These are phyloP conservation scores for Athripsodes cinereus DNA, from an alignment of 2,888 invertebrate genomes.

Conservation along the genomic window DNA sequence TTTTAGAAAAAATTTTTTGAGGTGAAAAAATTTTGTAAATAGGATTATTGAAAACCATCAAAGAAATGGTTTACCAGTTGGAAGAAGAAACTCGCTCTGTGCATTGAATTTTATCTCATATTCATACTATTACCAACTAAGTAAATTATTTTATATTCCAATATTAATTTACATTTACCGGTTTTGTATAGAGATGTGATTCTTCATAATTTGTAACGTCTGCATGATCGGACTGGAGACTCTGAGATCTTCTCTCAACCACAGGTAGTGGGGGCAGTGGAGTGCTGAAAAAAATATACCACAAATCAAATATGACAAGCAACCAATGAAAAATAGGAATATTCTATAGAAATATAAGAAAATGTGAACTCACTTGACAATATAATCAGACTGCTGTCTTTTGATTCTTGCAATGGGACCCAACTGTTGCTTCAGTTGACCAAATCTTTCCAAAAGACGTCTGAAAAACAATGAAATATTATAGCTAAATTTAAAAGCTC, in stretches of 20 bases:
- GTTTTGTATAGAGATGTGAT: conserved; percentile 70
- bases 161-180: conserved; percentile 59
- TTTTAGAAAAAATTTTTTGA: no score
- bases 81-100: no score
- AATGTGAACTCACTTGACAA: conserved; percentile 75
- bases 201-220: conserved; percentile 49
- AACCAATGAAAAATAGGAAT: no score
- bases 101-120: no score
- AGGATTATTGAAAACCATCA: neutral
- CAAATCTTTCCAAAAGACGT: conserved; percentile 80
- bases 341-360: no score
- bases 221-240: conserved; percentile 44
- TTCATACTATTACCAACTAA: no score
- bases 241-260: conserved; percentile 54
- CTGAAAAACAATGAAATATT: no score
- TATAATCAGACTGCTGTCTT: conserved; percentile 70
- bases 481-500: no score
- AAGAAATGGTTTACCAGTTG: neutral
- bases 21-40: neutral
- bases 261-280: conserved; percentile 76
- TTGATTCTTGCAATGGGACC: conserved; percentile 57
- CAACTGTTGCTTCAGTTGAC: conserved; percentile 73
- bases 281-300: conserved; percentile 47
- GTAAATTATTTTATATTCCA: no score
- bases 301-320: no score